Conservation (phyloP, 2,113 vertebrate genomes). For the Stegastes partitus region DNA sequence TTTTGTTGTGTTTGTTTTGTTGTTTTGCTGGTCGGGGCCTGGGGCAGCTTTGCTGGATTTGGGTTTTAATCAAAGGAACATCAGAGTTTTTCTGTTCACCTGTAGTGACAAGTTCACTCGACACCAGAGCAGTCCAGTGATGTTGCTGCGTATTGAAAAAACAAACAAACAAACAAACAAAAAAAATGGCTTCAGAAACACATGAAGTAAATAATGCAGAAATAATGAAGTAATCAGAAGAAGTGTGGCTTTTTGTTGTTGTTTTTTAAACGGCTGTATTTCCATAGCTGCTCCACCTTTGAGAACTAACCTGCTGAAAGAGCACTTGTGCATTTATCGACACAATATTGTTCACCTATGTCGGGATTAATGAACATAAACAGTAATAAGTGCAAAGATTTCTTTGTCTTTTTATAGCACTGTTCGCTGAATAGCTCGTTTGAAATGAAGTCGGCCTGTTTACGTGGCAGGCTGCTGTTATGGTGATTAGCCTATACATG, state of each 20-base stretch:
- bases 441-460: conserved; percentile 43
- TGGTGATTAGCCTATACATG: conserved; percentile 40
- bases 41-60: conserved; percentile 31
- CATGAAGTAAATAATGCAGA: conserved; percentile 29
- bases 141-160: not conserved
- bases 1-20: conserved; percentile 25
- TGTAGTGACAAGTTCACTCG: conserved; percentile 12
- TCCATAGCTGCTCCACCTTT: conserved; percentile 37
- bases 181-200: conserved; percentile 21
- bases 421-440: conserved; percentile 21
- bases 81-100: conserved; percentile 4
- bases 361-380: conserved; percentile 15
- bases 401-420: conserved; percentile 17
- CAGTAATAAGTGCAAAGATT: conserved; percentile 2
- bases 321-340: conserved; percentile 15
- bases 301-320: conserved; percentile 24
- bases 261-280: conserved; percentile 18
- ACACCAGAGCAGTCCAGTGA: not conserved
- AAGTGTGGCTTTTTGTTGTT: conserved; percentile 20
- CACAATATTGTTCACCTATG: conserved; percentile 9
- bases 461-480: conserved; percentile 26
- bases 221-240: conserved; percentile 16
- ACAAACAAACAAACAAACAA: too few relatives aligned
- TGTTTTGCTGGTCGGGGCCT: conserved; percentile 9
- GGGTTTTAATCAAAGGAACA: conserved; percentile 29